Evolutionary conservation across 2,888 invertebrate species (phyloP).

Genomic region (Patella depressa): DNA sequence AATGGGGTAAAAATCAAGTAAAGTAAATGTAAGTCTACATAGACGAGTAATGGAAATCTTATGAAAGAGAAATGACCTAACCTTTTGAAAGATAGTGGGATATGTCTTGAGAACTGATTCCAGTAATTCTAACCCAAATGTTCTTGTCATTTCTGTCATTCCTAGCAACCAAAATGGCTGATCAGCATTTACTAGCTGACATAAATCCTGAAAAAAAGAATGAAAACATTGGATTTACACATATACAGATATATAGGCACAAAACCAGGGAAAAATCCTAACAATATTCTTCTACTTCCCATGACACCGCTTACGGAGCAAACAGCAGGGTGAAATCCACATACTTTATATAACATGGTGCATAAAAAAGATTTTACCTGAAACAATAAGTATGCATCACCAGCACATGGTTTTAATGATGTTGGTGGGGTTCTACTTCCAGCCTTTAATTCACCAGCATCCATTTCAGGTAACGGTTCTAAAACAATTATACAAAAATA

Average conservation of each 20-base stretch:
- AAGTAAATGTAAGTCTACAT: too few relatives aligned
- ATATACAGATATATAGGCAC: too few relatives aligned
- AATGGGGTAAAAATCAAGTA: too few relatives aligned
- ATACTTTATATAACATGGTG: background rate
- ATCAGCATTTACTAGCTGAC: slow-evolving; percentile 96
- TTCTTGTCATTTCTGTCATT: slow-evolving; percentile 96
- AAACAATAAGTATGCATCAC: slow-evolving; percentile 93
- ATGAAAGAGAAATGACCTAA: slow-evolving; percentile 36
- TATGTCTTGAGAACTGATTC: slow-evolving; percentile 88
- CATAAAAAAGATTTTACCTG: slow-evolving; percentile 76
- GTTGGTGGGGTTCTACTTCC: slow-evolving; percentile 84
- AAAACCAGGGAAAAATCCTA: too few relatives aligned
- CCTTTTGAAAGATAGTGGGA: slow-evolving; percentile 72
- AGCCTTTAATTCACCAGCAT: slow-evolving; percentile 84
- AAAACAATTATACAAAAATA: slow-evolving; percentile 74
- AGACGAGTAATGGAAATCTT: too few relatives aligned
- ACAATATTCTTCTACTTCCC: too few relatives aligned
- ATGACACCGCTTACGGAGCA: too few relatives aligned
- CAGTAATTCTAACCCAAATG: slow-evolving; percentile 94
- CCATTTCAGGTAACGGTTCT: slow-evolving; percentile 73
- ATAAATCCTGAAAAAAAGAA: slow-evolving; percentile 82
- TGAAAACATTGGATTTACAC: too few relatives aligned
- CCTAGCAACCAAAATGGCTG: slow-evolving; percentile 95
- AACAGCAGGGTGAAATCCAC: too few relatives aligned
- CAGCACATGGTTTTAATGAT: slow-evolving; percentile 88